Evolutionary conservation across 2,113 vertebrate species (phyloP), one percentile per base, ranked within the genome.

Genomic region (Melanotaenia duboulayi): DNA sequence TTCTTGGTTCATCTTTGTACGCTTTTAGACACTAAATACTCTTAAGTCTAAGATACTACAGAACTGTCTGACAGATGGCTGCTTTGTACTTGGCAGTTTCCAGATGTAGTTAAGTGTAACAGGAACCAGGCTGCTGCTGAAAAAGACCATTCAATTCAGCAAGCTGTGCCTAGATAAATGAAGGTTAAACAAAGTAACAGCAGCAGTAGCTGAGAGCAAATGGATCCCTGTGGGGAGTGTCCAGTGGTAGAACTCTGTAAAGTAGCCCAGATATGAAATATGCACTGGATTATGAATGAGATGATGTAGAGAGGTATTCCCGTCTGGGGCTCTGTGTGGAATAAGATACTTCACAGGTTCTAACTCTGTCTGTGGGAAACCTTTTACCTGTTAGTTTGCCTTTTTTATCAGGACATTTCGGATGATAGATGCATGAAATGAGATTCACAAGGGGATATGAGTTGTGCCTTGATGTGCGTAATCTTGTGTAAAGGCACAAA

Each of bases 201-300:
- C 20, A 49, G 25, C 16, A 35, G 11, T 42, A 56, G 65, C 71
- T 61, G 40, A 23, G 73, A 71, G 61, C 51, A 11, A 46, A 22
- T 22, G 14, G 56, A 54, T 74, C 80, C 71, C 80, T 14, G 63
- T 1, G 13, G 81, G 63, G 25, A 32, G 10, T 4, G 37, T 37
- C 23, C 46, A 25, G 32, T 14, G 58, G n/a, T 37, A 42, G 25
- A 55, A 12, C 69, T 50, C 19, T 23, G 46, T 3, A 44, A 44
- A 23, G 67, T 11, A n/a, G 28, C 1, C 19, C 22, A 48, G 68
- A 16, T n/a, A 10, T 32, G n/a, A 66, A 44, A 52, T 11, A 39
- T 20, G 40, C 46, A 58, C 5, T 67, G 74, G 77, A 74, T 56
- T 83, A 52, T 77, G 54, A 83, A 83, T 81, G 52, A 79, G 71